Percentiles rank a stretch among this genome's conserved stretches.
phyloP scores from a whole-genome alignment of 2,888 invertebrate species.

The Operophtera brumata region DNA sequence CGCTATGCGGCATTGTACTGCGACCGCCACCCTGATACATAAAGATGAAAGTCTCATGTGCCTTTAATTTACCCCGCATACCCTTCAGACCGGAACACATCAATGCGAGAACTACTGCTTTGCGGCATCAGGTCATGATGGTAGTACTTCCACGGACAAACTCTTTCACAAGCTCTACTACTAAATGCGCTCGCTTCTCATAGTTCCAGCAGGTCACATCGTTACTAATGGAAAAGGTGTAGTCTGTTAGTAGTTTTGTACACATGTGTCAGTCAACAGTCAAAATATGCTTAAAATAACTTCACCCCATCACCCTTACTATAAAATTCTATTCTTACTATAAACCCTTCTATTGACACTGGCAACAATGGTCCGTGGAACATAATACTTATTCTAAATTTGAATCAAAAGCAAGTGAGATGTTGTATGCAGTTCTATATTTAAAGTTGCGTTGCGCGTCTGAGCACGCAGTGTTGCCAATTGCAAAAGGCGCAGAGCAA shows the following conservation, averaged over 20 bases:
- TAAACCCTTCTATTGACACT: too few relatives aligned
- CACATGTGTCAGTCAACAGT: conserved; percentile 15
- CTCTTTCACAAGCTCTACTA: too few relatives aligned
- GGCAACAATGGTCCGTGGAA: not conserved
- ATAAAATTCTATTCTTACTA: conserved; percentile 1
- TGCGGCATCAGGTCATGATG: too few relatives aligned
- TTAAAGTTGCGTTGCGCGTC: conserved; percentile 30
- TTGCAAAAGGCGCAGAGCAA: conserved; percentile 27
- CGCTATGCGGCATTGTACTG: too few relatives aligned
- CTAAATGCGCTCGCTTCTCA: not conserved
- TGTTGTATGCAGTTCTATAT: conserved; percentile 29
- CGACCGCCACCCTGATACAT: too few relatives aligned
- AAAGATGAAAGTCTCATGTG: too few relatives aligned
- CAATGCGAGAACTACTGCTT: too few relatives aligned
- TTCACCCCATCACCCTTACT: conserved; percentile 4
- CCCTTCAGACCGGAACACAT: too few relatives aligned
- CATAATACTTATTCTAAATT: conserved; percentile 19
- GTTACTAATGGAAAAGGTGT: conserved; percentile 9
- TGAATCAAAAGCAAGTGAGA: conserved; percentile 24
- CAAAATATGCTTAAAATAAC: conserved; percentile 9
- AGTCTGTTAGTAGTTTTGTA: not conserved
- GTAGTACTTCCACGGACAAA: too few relatives aligned
- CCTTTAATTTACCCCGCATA: too few relatives aligned
- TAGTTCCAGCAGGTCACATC: conserved; percentile 11
- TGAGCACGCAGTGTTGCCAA: conserved; percentile 33